A percentile compares a stretch with the other conserved stretches of the same genome.
Conservation (phyloP, 2,113 vertebrate genomes). For the Circaetus cinerascens region DNA sequence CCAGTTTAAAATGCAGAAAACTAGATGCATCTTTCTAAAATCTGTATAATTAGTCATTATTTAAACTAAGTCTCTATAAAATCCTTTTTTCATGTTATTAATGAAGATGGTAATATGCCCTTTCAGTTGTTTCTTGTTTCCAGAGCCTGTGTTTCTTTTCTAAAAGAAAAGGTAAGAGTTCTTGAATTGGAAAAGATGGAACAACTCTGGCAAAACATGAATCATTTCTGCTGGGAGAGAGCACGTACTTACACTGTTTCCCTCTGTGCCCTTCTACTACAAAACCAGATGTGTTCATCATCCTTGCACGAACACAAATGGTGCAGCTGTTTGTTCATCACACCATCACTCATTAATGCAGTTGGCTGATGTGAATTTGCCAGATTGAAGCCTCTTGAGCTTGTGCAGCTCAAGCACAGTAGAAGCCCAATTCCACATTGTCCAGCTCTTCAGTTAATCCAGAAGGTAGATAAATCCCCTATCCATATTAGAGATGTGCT, state of each 20-base stretch:
- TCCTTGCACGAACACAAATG: not conserved
- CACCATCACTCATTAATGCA: not conserved
- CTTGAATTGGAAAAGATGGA: not conserved
- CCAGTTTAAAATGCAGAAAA: not conserved
- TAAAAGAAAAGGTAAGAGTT: not conserved
- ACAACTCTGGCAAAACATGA: not conserved
- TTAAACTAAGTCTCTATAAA: not conserved
- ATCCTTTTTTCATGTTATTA: not conserved
- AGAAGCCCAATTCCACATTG: not conserved
- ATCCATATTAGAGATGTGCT: rapidly evolving
- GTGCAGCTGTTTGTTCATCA: not conserved
- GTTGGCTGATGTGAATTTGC: not conserved
- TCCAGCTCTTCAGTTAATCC: not conserved
- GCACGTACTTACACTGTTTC: not conserved
- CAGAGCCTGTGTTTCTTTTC: not conserved
- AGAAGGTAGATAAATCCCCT: not conserved
- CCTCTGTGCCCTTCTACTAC: not conserved
- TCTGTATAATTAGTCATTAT: not conserved
- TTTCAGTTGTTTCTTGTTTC: not conserved
- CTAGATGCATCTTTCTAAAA: not conserved
- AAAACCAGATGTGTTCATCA: slow-evolving; percentile 33
- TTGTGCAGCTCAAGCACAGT: not conserved
- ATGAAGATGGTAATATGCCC: not conserved
- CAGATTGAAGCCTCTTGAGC: not conserved
- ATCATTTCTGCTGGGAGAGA: not conserved